These are phyloP conservation scores for Himantopus leucocephalus DNA, from an alignment of 2,113 vertebrate species.

Conservation along the genomic window DNA sequence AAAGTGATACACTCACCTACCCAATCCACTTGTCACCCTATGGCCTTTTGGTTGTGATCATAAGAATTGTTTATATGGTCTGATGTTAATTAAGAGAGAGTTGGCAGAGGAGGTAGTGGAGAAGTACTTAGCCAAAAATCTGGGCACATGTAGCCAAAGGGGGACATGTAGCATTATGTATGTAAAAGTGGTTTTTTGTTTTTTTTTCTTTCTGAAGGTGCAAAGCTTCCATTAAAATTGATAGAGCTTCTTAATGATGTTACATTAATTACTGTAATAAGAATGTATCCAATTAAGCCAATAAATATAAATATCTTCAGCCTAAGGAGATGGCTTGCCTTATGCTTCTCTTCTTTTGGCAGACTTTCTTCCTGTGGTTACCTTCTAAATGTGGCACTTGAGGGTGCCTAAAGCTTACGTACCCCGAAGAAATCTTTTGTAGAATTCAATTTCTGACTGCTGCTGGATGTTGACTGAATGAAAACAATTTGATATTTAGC, in stretches of 20 bases:
- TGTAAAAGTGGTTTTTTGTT: not conserved
- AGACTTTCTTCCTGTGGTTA: not conserved
- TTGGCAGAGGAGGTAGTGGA: not conserved
- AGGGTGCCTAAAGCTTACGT: not conserved
- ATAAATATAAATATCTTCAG: not conserved
- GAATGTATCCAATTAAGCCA: not conserved
- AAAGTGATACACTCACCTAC: not conserved
- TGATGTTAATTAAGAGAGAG: not conserved
- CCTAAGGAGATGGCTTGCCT: not conserved
- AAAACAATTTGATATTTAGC: not conserved
- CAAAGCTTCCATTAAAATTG: not conserved
- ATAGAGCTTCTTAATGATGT: not conserved
- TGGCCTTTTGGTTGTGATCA: not conserved
- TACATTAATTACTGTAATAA: not conserved
- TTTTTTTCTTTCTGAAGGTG: not conserved
- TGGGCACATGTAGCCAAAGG: not conserved
- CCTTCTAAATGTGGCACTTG: not conserved
- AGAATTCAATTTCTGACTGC: not conserved
- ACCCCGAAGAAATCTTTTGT: not conserved
- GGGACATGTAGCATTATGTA: not conserved
- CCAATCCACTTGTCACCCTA: not conserved
- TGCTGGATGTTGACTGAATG: not conserved
- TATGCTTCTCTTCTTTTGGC: not conserved
- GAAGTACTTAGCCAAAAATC: not conserved
- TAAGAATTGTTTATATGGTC: not conserved